Conservation (phyloP, 2,113 vertebrate species). For the Xiphophorus hellerii region DNA sequence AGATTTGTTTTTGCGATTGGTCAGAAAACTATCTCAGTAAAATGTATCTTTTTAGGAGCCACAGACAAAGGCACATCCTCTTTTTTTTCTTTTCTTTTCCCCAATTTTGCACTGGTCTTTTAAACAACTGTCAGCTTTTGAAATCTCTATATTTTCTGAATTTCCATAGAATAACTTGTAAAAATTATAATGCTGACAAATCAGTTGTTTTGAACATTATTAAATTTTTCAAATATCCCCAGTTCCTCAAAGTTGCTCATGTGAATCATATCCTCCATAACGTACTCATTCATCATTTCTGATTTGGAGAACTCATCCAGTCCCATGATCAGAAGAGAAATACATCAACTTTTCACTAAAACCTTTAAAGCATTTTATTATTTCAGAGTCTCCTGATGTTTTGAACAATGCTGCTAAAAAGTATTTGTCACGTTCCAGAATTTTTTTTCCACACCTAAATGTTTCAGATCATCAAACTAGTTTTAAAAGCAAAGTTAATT, state of each 20-base stretch:
- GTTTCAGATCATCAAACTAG: too few species aligned
- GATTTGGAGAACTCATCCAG: constrained; percentile 34
- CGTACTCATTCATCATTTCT: background rate
- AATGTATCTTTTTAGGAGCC: too few species aligned
- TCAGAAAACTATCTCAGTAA: too few species aligned
- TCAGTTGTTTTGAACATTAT: constrained; percentile 13
- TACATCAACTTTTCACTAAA: background rate
- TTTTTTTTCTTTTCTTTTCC: background rate
- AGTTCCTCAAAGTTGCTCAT: constrained; percentile 45
- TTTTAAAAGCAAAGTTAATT: too few species aligned
- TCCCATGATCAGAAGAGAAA: background rate
- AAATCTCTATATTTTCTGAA: background rate
- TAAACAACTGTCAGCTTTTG: background rate
- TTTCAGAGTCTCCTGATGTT: background rate
- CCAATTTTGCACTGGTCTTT: background rate
- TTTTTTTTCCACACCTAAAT: too few species aligned
- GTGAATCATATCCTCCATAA: constrained; percentile 12
- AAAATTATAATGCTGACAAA: background rate
- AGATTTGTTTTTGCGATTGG: background rate
- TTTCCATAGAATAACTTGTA: background rate
- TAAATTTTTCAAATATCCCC: constrained; percentile 6
- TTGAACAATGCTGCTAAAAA: background rate
- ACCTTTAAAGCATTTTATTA: background rate
- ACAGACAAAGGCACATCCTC: too few species aligned
- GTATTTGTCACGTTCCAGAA: too few species aligned